Base-by-base conservation (phyloP, 2,113 vertebrate genomes). In the Pluvianellus socialis region DNA sequence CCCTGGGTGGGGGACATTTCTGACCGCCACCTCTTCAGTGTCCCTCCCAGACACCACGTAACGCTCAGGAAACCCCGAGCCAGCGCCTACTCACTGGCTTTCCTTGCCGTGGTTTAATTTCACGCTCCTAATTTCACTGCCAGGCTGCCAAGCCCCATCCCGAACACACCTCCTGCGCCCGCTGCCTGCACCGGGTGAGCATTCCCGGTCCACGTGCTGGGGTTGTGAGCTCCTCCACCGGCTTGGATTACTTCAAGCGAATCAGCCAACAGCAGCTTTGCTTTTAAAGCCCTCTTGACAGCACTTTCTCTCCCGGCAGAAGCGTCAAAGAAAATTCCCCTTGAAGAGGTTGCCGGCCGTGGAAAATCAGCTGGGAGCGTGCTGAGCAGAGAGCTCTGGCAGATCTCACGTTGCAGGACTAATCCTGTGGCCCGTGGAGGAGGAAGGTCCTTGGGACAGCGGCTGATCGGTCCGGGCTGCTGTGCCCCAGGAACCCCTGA, bases 111-210 rank as follows among this genome's bases (percentile, higher is more conserved):
- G 33, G 45, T 40, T 38, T 49, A 21, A 47, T 79, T 90, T 61
- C 32, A 55, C 2, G 8, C 30, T 4, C 20, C 23, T n/a, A 44
- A 58, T 62, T 71, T 33, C 32, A 10, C 30, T 40, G 42, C 33
- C 14, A 61, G 55, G 16, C 27, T 56, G 33, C 42, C 4, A 7
- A 76, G 3, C 10, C 7, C 49, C 35, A 42, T 73, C 38, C 50
- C 7, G 1, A 65, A 53, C 20, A 17, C 27, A 9, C 11, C 10
- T 32, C 28, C 30, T 0, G 0, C 4, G 5, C 30, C 33, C 35
- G 9, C 53, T 3, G 1, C 19, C 45, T 10, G 7, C 4, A 9
- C 18, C 0, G 0, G 20, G n/a, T 2, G 15, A 86, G 17, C 32
- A 32, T 22, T 28, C 44, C 55, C 1, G 4, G 9, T n/a, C 50